These are phyloP conservation scores for Tetramorium simillimum DNA, from an alignment of 1,140 invertebrate species.

Conservation along the genomic window DNA sequence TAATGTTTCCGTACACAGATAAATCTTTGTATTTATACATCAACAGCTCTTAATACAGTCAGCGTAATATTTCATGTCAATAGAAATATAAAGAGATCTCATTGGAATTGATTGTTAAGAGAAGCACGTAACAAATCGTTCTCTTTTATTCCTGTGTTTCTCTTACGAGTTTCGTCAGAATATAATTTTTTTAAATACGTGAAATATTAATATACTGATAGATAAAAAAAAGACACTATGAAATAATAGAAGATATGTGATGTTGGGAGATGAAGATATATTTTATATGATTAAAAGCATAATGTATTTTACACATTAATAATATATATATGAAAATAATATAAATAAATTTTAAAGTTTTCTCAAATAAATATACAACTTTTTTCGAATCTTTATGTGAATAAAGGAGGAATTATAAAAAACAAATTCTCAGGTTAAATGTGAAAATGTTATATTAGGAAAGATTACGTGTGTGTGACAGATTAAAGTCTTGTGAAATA, in stretches of 20 bases:
- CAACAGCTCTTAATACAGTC: neutral
- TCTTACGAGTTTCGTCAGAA: neutral
- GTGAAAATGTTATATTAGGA: neutral
- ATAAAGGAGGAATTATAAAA: neutral
- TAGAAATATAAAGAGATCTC: neutral
- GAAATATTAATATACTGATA: neutral
- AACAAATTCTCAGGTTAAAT: neutral
- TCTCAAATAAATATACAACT: neutral
- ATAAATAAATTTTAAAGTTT: neutral
- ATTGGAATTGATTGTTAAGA: neutral
- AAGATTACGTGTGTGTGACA: neutral
- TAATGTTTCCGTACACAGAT: too few relatives aligned
- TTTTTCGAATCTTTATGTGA: neutral
- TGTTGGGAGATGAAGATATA: neutral
- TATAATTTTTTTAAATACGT: conserved; percentile 11
- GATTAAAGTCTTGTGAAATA: conserved; percentile 7
- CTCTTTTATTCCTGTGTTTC: neutral
- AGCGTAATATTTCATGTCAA: neutral
- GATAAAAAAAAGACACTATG: neutral
- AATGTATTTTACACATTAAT: neutral
- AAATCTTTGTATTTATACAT: neutral
- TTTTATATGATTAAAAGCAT: neutral
- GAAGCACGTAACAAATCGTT: conserved; percentile 8
- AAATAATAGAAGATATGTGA: neutral
- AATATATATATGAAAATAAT: neutral